These are phyloP conservation scores for Philereme transversata DNA, from an alignment of 2,888 invertebrate species.

Conservation along the genomic window DNA sequence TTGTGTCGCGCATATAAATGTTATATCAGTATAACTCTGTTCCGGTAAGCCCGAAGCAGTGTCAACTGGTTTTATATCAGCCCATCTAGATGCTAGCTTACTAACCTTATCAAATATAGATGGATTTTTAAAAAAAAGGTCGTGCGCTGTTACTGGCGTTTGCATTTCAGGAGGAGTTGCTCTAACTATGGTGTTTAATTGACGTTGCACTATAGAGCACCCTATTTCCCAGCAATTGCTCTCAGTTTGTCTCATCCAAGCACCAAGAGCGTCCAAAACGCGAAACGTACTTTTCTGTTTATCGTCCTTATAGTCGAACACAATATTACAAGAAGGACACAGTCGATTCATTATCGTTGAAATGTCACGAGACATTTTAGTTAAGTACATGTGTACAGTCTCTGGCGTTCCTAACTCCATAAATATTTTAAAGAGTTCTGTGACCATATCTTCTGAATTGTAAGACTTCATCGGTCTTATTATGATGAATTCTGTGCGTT, in stretches of 20 bases:
- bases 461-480: slow-evolving; percentile 1
- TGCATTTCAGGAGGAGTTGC: neutral
- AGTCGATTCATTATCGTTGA: neutral
- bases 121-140: slow-evolving; percentile 11
- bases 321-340: slow-evolving; percentile 3
- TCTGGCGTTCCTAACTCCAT: slow-evolving; percentile 14
- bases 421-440: slow-evolving; percentile 18
- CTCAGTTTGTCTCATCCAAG: slow-evolving; percentile 5
- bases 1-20: neutral
- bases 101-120: neutral
- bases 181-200: neutral
- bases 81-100: neutral
- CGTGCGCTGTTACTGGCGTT: slow-evolving; percentile 2
- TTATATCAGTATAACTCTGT: neutral
- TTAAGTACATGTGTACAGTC: neutral
- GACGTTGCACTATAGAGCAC: slow-evolving; percentile 11
- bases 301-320: neutral
- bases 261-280: slow-evolving; percentile 5
- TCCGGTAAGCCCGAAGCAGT: neutral
- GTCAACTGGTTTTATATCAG: neutral
- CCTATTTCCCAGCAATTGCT: slow-evolving; percentile 11
- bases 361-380: neutral
- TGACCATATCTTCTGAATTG: neutral
- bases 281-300: neutral
- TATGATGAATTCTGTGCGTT: slow-evolving; percentile 11